These are phyloP conservation scores for Pasiphila rectangulata DNA, from an alignment of 2,888 invertebrate species.

Conservation along the genomic window DNA sequence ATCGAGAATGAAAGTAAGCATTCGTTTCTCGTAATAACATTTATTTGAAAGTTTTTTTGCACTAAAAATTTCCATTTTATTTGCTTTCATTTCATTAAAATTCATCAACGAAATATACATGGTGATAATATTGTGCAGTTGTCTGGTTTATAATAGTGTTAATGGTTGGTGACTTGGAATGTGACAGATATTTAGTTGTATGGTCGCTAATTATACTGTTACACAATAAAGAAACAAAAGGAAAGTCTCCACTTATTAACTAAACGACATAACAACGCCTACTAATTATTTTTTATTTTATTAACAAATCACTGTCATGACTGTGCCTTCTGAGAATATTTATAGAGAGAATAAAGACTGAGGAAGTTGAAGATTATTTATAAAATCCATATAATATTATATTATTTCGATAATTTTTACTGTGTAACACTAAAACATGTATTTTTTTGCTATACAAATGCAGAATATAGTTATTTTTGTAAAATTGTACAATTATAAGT, in stretches of 20 bases:
- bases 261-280: slow-evolving; percentile 28
- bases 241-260: slow-evolving; percentile 29
- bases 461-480: too few species aligned
- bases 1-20: slow-evolving; percentile 53
- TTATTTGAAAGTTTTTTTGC: slow-evolving; percentile 16
- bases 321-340: slow-evolving; percentile 14
- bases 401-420: not conserved
- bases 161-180: not conserved
- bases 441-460: too few species aligned
- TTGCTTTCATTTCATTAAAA: not conserved
- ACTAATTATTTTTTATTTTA: slow-evolving; percentile 26
- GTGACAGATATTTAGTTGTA: slow-evolving; percentile 5
- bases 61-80: not conserved
- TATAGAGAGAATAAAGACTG: not conserved
- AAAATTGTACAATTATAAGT: too few species aligned
- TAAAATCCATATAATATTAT: too few species aligned
- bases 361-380: slow-evolving; percentile 7
- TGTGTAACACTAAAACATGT: not conserved
- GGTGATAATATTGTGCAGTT: too few species aligned
- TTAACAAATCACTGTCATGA: slow-evolving; percentile 17
- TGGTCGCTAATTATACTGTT: slow-evolving; percentile 25
- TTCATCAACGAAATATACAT: too few species aligned
- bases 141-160: too few species aligned
- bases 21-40: slow-evolving; percentile 25
- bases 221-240: slow-evolving; percentile 27